Evolutionary conservation across 2,113 vertebrate genomes (phyloP), one percentile per base, ranked within the genome.

Genomic region (Neogale vison): DNA sequence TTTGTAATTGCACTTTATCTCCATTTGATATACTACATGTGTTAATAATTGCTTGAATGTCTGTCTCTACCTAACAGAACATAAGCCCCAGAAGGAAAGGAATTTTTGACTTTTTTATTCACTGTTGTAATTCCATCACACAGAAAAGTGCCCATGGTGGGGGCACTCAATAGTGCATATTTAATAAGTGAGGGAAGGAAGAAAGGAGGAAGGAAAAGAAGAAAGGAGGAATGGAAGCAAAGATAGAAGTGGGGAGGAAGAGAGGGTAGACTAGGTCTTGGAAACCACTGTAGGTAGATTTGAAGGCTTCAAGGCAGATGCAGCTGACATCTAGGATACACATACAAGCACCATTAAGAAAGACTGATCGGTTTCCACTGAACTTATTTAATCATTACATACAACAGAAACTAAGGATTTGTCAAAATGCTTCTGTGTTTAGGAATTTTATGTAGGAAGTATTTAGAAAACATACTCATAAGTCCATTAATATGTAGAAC

Each of bases 381-480:
- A 67, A 92, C 63, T 77, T 83, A 77, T 31, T 80, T 92, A 82
- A 94, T 93, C 55, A 90, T 47, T 45, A 88, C 29, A 9, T 36
- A 55, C 14, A 93, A 23, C 45, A 24, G 21, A 90, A 97, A 55
- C 31, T 67, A 69, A 82, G 14, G 1, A 80, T 92, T 82, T 93
- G 7, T 69, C 21, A 79, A 90, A 96, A 89, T 83, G 61, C 18
- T 67, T 90, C 81, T 59, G 20, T 65, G 39, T 6, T 74, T 85
- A 20, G 13, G 21, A 79, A 74, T 79, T 90, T 65, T 89, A 74
- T 39, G 4, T 36, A 81, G 26, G 11, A 52, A 13, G 6, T 74
- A 88, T 88, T 67, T 90, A 90, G 85, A 97, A 81, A 82, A 13
- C 47, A 83, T 14, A 94, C 12, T 85, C 87, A 95, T 36, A 95